Evolutionary conservation across 2,113 vertebrate genomes (phyloP).

Genomic region (Hippolais icterina): DNA sequence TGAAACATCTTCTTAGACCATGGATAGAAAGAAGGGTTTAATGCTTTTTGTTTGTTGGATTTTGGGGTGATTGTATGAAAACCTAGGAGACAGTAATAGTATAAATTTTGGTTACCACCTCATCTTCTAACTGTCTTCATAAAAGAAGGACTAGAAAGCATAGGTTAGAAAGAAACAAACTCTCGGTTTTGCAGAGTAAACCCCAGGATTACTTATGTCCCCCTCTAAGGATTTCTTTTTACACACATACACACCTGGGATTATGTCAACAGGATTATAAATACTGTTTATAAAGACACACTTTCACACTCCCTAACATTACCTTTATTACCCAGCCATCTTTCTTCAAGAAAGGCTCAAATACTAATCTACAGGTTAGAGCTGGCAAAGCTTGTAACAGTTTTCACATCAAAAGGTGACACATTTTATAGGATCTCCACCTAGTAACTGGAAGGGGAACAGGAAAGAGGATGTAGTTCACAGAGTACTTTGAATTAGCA

Average conservation of each 20-base stretch:
- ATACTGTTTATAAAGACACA: background rate
- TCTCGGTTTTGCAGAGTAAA: background rate
- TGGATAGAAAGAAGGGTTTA: accelerated
- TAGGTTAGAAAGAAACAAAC: background rate
- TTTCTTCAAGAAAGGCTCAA: background rate
- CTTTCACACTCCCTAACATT: background rate
- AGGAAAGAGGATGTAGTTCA: background rate
- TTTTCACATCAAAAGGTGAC: background rate
- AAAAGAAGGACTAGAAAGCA: background rate
- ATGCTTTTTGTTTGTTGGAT: background rate
- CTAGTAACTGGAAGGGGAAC: background rate
- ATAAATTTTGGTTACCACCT: background rate
- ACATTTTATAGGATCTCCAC: background rate
- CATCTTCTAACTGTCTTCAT: background rate
- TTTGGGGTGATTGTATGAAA: background rate
- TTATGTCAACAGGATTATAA: background rate
- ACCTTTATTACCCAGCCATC: background rate
- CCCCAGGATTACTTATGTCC: background rate
- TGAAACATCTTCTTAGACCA: background rate
- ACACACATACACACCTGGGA: background rate
- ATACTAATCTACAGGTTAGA: background rate
- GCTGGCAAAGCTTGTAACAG: background rate
- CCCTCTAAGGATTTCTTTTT: background rate
- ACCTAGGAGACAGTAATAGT: background rate
- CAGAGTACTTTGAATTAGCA: background rate